A percentile compares a stretch with the other conserved stretches of the same genome.
phyloP scores from a whole-genome alignment of 2,888 invertebrate genomes.

The Lapara coniferarum region DNA sequence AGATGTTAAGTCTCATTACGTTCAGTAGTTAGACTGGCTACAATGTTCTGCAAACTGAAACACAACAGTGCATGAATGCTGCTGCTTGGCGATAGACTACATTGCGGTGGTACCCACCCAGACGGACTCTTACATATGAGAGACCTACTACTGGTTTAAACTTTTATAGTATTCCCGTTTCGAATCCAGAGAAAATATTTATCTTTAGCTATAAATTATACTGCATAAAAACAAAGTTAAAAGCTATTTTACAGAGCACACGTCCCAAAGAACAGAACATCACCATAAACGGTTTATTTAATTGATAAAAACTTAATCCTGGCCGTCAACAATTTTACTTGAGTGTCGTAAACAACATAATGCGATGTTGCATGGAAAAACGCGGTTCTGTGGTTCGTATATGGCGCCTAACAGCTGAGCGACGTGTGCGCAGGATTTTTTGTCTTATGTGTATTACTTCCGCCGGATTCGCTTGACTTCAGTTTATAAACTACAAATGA shows the following conservation, averaged over 20 bases:
- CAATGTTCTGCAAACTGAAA: no score
- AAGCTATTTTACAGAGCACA: slow-evolving; percentile 1
- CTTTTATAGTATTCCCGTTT: no score
- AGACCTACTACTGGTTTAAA: no score
- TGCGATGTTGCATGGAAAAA: slow-evolving; percentile 8
- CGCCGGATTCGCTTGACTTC: neutral
- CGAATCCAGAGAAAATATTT: neutral
- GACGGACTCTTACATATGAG: no score
- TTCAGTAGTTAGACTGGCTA: no score
- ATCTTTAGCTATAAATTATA: slow-evolving; percentile 1
- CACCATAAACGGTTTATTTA: slow-evolving; percentile 24
- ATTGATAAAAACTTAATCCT: slow-evolving; percentile 29
- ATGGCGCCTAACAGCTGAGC: neutral
- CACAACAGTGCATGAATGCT: no score
- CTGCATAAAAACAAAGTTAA: neutral
- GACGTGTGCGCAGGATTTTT: neutral
- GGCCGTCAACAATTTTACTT: slow-evolving; percentile 22
- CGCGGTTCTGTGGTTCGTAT: neutral
- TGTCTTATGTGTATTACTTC: neutral
- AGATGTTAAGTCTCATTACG: no score
- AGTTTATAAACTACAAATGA: neutral
- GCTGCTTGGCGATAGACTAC: no score
- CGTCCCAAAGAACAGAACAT: slow-evolving; percentile 1
- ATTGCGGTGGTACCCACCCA: no score
- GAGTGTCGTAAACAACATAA: slow-evolving; percentile 29